Conservation (phyloP, 2,113 vertebrate genomes). For the Malurus alboscapulatus region DNA sequence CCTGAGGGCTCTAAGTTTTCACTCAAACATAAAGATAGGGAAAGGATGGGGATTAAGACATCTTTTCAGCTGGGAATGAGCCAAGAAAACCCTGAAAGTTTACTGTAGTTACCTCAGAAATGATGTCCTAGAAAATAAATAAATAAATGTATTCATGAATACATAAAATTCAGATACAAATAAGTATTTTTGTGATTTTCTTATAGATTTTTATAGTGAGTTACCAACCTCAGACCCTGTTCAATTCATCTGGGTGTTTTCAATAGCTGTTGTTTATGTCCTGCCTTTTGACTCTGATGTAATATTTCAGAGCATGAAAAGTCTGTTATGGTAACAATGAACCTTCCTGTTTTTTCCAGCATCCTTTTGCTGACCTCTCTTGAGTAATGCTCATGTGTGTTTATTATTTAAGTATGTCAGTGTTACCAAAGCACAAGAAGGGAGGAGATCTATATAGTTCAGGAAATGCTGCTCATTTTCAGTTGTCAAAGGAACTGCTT, state of each 20-base stretch:
- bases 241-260: neutral
- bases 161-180: neutral
- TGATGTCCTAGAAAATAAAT: neutral
- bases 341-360: neutral
- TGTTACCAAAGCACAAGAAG: neutral
- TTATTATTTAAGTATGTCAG: neutral
- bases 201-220: neutral
- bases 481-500: neutral
- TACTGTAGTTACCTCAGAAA: neutral
- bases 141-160: neutral
- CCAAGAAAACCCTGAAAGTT: neutral
- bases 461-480: neutral
- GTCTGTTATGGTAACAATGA: neutral
- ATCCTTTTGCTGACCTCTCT: constrained; percentile 13
- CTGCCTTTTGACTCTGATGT: constrained; percentile 5
- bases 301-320: neutral
- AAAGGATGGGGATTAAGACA: neutral
- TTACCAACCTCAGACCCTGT: neutral
- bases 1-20: neutral
- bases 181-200: neutral
- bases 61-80: neutral
- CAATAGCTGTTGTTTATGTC: constrained; percentile 6
- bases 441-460: neutral
- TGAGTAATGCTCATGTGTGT: neutral
- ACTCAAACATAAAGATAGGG: neutral